These are phyloP conservation scores for Halisarca cf. caerulea DNA, from an alignment of 37 sponge, comb jelly and placozoan species.

Conservation along the genomic window DNA sequence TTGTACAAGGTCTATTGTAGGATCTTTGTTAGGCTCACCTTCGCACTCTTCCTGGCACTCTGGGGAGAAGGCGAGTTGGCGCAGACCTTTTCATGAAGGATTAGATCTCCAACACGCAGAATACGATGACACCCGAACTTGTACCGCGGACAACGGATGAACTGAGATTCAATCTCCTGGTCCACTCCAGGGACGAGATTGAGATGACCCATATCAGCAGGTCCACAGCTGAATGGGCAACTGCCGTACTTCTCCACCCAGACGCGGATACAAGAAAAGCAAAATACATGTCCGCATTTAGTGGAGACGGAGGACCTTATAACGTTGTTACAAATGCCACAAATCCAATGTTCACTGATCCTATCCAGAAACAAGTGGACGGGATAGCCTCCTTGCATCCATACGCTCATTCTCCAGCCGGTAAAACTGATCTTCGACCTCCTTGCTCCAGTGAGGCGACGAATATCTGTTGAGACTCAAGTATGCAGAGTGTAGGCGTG, in stretches of 20 bases:
- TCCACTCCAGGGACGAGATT: slow-evolving; percentile 36
- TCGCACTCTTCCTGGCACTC: no score
- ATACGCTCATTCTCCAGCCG: neutral
- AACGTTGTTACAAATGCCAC: slow-evolving; percentile 67
- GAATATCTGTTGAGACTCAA: no score
- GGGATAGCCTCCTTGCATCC: slow-evolving; percentile 60
- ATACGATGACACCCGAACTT: slow-evolving; percentile 51
- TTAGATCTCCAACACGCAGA: slow-evolving; percentile 46
- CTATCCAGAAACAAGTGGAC: slow-evolving; percentile 60
- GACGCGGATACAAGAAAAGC: slow-evolving; percentile 37
- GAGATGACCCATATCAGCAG: slow-evolving; percentile 41
- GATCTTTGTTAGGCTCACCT: neutral
- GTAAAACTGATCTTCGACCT: no score
- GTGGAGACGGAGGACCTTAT: slow-evolving; percentile 52
- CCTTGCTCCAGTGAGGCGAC: no score
- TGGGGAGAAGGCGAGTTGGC: slow-evolving; percentile 18
- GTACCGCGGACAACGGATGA: slow-evolving; percentile 46
- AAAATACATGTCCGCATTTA: slow-evolving; percentile 67
- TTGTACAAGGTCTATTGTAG: no score
- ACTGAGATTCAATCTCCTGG: slow-evolving; percentile 51
- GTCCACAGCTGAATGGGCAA: slow-evolving; percentile 65
- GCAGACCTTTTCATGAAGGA: slow-evolving; percentile 63
- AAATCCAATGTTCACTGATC: slow-evolving; percentile 45
- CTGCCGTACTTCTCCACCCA: slow-evolving; percentile 61
- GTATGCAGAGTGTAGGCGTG: no score